These are phyloP conservation scores for Saccopteryx bilineata DNA, from an alignment of 2,113 vertebrate genomes.

Conservation along the genomic window DNA sequence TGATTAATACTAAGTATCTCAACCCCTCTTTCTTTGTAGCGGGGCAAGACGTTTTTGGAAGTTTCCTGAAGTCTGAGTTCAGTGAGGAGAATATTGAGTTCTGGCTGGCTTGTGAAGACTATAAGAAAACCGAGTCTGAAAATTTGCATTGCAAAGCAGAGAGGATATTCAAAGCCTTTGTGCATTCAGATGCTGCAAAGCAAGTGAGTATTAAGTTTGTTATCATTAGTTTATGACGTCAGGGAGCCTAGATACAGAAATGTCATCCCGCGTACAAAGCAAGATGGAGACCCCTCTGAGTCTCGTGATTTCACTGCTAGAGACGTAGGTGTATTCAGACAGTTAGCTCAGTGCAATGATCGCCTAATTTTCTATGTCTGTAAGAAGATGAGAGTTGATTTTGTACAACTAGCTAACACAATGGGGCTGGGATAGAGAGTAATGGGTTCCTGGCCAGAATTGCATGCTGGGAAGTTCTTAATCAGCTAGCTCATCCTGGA, in stretches of 20 bases:
- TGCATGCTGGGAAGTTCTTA: neutral
- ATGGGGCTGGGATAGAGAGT: neutral
- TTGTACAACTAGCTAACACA: neutral
- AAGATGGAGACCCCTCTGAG: neutral
- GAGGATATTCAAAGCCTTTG: slow-evolving; percentile 93
- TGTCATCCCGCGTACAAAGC: neutral
- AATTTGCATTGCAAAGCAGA: slow-evolving; percentile 90
- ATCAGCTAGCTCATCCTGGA: neutral
- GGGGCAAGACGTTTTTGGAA: slow-evolving; percentile 90
- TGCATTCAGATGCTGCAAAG: slow-evolving; percentile 91
- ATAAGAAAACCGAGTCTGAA: slow-evolving; percentile 89
- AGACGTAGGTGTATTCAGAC: neutral
- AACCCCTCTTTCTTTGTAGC: slow-evolving; percentile 83
- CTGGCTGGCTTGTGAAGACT: slow-evolving; percentile 96
- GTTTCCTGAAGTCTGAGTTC: slow-evolving; percentile 95
- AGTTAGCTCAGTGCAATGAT: neutral
- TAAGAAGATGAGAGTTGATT: neutral
- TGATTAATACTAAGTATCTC: slow-evolving; percentile 18
- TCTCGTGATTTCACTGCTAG: neutral
- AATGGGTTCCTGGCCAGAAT: neutral
- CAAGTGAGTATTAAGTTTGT: slow-evolving; percentile 88
- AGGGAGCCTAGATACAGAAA: slow-evolving; percentile 17
- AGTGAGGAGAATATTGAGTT: slow-evolving; percentile 97
- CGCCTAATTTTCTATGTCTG: neutral
- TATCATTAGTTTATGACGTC: neutral